Conservation (phyloP, 2,888 invertebrate species). For the Pelosia muscerda region DNA sequence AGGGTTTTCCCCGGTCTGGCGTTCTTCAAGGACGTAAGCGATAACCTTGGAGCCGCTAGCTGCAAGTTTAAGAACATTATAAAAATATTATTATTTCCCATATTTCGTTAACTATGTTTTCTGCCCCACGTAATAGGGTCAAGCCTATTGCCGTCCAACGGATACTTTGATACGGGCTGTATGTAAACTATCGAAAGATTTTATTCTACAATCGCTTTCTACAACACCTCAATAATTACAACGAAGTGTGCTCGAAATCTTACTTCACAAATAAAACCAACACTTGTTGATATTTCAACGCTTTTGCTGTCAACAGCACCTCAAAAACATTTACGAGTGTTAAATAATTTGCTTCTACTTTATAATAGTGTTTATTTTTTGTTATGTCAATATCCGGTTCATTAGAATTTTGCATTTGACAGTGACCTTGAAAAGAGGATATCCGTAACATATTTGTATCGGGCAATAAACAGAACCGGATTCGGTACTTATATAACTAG, state of each 20-base stretch:
- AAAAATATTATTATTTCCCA: too few species aligned
- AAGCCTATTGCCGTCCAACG: too few species aligned
- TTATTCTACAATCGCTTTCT: too few species aligned
- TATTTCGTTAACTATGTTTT: too few species aligned
- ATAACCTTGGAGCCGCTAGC: too few species aligned
- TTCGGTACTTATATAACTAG: slow-evolving; percentile 19
- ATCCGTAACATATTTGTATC: slow-evolving; percentile 44
- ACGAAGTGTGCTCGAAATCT: not conserved
- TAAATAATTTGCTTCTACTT: slow-evolving; percentile 4
- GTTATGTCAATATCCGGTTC: slow-evolving; percentile 39
- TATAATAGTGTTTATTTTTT: slow-evolving; percentile 7
- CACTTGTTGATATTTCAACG: not conserved
- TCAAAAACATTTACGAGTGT: not conserved
- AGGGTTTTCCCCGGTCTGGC: not conserved
- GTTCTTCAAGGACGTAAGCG: too few species aligned
- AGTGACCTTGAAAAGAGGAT: slow-evolving; percentile 50
- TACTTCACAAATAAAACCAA: slow-evolving; percentile 8
- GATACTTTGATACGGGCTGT: too few species aligned
- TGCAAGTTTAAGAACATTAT: too few species aligned
- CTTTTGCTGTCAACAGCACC: not conserved
- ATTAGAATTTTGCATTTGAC: slow-evolving; percentile 43
- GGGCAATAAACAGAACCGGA: slow-evolving; percentile 32
- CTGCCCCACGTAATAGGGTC: too few species aligned
- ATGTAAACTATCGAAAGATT: too few species aligned
- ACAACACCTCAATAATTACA: not conserved